Evolutionary conservation across 2,113 vertebrate species (phyloP).

Genomic region (Ictidomys tridecemlineatus): DNA sequence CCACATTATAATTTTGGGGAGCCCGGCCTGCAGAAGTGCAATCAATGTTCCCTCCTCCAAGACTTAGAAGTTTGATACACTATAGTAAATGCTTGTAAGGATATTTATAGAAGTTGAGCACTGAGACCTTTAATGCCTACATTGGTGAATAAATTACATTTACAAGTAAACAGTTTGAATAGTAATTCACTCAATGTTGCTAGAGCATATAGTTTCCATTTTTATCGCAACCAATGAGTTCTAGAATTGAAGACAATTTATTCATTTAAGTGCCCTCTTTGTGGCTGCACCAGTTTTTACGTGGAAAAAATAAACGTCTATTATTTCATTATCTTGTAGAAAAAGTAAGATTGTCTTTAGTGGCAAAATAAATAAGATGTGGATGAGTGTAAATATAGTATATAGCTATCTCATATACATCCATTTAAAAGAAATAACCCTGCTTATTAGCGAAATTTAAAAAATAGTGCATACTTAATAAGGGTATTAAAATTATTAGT

Average conservation of each 20-base stretch:
- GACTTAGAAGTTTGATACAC: neutral
- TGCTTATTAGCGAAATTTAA: neutral
- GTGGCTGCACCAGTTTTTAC: neutral
- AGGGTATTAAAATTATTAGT: neutral
- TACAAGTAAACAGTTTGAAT: constrained; percentile 23
- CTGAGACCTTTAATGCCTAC: neutral
- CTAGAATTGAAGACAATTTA: constrained; percentile 9
- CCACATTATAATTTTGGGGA: neutral
- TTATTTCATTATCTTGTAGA: neutral
- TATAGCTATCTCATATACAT: neutral
- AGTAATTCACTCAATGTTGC: constrained; percentile 29
- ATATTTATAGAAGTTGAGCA: neutral
- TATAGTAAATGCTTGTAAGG: neutral
- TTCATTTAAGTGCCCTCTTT: neutral
- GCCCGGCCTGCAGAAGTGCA: constrained; percentile 45
- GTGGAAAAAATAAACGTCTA: neutral
- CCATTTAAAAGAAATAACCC: constrained; percentile 25
- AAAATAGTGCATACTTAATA: neutral
- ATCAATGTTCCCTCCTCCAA: constrained; percentile 2
- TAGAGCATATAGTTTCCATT: neutral
- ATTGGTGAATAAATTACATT: constrained; percentile 40
- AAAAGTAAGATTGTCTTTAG: constrained; percentile 36
- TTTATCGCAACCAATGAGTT: constrained; percentile 40
- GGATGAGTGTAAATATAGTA: neutral
- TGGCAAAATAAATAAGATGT: constrained; percentile 37